Base-by-base conservation (phyloP, 2,888 invertebrate genomes). In the Amiota mariae region DNA sequence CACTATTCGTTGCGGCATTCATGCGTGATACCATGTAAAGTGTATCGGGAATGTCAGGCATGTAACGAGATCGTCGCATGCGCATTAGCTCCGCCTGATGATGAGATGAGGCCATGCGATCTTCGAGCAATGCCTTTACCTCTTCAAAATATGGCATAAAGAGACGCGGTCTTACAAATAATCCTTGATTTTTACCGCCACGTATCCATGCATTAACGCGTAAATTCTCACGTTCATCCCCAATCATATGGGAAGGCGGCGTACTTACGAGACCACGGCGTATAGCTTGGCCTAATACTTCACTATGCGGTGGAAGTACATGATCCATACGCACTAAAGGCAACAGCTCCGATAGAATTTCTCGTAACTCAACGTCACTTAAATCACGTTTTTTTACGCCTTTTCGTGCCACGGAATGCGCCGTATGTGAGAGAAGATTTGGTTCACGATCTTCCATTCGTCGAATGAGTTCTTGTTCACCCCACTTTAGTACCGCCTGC, bases 121-220 rank as follows among this genome's bases (percentile, higher is more conserved):
- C 96, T 88, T 96, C 96, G 71, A 97, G 92, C 81, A 97, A 91
- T 72, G 94, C 93, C 92, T 97, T 98, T 12, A 97, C 93, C 91
- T 98, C 98, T 88, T 98, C 98, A 82, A 96, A 96, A 89, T 98
- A 98, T 56, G 98, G 98, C 92, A 96, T 94, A 90, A 98, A 98
- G 77, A 97, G 93, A 63, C 98, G 92, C 70, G 98, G 97, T 79
- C 97, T 93, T 8, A 96, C 94, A 87, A 93, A 94, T 12, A 95
- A 91, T 73, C 95, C 95, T 84, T 93, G 93, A 81, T 92, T 92
- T 82, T 93, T 93, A 13, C 93, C 93, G 70, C 94, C 93, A 20
- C 94, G 93, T 77, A 96, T 94, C 96, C 96, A 96, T 57, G 96
- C 96, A 87, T 94, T 94, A 78, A 93, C 92, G 70, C 93, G 91